Evolutionary conservation across 2,113 vertebrate species (phyloP), one percentile per base, ranked within the genome.

Genomic region (Caranx melampygus): DNA sequence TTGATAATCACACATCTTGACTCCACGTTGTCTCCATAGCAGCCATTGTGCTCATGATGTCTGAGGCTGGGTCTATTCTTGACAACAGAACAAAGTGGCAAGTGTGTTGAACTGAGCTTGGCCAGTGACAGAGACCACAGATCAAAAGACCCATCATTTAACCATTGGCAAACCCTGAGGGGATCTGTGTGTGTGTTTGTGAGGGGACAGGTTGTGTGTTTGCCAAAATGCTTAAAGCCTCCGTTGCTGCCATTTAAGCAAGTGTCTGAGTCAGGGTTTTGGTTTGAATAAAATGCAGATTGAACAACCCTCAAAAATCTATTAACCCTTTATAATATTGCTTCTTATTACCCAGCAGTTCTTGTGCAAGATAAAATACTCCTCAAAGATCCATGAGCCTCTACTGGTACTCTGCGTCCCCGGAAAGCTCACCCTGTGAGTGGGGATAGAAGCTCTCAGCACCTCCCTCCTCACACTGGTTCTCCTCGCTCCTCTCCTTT

Each of bases 111-210:
- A 57, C 16, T 40, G 52, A 85, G 47, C 61, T 37, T 45, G 60
- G 61, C 40, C 45, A 47, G 59, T 81, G 79, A 81, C 34, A 51
- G 54, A 72, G 69, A 72, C 66, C 70, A 47, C 54, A 69, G 57
- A 87, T 91, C 77, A 84, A 83, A 88, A 82, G 37, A 31, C 14
- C 61, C 60, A 61, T 51, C 67, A 52, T 65, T 88, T 79, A 77
- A 78, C 71, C 68, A 79, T 33, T 66, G 76, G 54, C 47, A 49
- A 31, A 80, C 72, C 72, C 40, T 10, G 57, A 75, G 79, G 55
- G 31, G 2, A 13, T 26, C 26, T 58, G 67, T 71, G 44, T 34
- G 37, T 52, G 37, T 75, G 57, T 62, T 21, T 60, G 34, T 61
- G 63, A 13, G 40, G 20, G 31, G 9, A 52, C 26, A 26, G 5